phyloP scores from a whole-genome alignment of 2,113 vertebrate species.

The Zosterops hypoxanthus region DNA sequence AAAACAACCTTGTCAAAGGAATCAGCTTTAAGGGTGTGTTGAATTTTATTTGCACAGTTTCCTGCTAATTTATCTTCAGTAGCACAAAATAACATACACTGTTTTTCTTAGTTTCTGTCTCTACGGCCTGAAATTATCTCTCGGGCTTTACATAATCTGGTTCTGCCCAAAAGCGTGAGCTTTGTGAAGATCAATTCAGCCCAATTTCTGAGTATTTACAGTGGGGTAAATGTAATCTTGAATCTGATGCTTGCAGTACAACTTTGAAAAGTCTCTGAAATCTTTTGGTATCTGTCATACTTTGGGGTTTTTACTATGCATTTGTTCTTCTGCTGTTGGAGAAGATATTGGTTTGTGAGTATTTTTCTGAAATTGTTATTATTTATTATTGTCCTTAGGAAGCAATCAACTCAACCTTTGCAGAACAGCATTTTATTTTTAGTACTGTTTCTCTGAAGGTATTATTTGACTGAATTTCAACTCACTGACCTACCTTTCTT shows the following conservation, averaged over 20 bases:
- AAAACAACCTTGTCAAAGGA: background rate
- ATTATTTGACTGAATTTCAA: conserved; percentile 29
- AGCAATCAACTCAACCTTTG: conserved; percentile 9
- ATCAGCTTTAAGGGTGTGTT: background rate
- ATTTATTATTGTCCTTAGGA: conserved; percentile 14
- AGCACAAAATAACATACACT: background rate
- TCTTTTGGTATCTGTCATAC: background rate
- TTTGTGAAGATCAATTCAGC: background rate
- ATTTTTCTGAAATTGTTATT: background rate
- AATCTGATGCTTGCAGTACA: background rate
- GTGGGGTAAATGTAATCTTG: background rate
- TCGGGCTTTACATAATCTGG: background rate
- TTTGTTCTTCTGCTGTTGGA: background rate
- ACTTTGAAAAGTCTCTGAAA: background rate
- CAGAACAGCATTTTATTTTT: conserved; percentile 16
- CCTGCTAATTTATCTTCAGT: background rate
- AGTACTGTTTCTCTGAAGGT: conserved; percentile 9
- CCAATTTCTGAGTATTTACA: background rate
- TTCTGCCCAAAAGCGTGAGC: background rate
- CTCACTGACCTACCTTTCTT: background rate
- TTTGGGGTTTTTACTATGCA: background rate
- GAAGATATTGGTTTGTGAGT: background rate
- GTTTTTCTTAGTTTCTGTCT: background rate
- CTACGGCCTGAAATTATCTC: background rate
- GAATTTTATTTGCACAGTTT: background rate